Percentiles rank a stretch among this genome's conserved stretches.
These are phyloP conservation scores for Virgularia gustaviana DNA, from an alignment of 92 coral and sea anemone genomes.

Conservation along the genomic window DNA sequence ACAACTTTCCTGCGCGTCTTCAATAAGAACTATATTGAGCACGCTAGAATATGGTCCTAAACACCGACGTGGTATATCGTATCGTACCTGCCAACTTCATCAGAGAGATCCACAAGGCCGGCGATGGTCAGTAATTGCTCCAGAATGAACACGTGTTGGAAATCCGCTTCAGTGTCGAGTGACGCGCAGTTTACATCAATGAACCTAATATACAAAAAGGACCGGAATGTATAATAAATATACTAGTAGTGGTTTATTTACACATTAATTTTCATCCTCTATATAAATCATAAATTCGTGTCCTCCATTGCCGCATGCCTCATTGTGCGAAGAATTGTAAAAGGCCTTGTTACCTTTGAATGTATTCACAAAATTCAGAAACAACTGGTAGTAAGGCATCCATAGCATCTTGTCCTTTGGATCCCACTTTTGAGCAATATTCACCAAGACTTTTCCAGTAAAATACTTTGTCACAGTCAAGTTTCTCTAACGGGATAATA, in stretches of 20 bases:
- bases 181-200: conserved; percentile 50
- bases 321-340: neutral
- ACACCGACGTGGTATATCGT: too few species aligned
- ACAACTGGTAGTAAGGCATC: conserved; percentile 83
- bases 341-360: conserved; percentile 65
- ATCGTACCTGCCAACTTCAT: conserved; percentile 98
- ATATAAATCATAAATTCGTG: neutral
- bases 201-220: conserved; percentile 44
- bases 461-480: conserved; percentile 71
- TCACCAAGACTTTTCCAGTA: conserved; percentile 89
- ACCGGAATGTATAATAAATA: too few species aligned
- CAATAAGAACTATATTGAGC: neutral
- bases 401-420: conserved; percentile 71
- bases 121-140: conserved; percentile 69
- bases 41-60: neutral
- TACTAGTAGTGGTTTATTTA: too few species aligned
- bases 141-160: conserved; percentile 55
- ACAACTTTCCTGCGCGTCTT: neutral
- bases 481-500: conserved; percentile 51
- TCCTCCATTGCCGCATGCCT: too few species aligned
- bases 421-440: conserved; percentile 70
- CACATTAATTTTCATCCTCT: too few species aligned
- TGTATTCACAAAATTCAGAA: conserved; percentile 76
- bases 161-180: conserved; percentile 43
- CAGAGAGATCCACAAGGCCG: conserved; percentile 80